Base-by-base conservation (phyloP, 2,888 invertebrate species). In the Drosophila lutescens region DNA sequence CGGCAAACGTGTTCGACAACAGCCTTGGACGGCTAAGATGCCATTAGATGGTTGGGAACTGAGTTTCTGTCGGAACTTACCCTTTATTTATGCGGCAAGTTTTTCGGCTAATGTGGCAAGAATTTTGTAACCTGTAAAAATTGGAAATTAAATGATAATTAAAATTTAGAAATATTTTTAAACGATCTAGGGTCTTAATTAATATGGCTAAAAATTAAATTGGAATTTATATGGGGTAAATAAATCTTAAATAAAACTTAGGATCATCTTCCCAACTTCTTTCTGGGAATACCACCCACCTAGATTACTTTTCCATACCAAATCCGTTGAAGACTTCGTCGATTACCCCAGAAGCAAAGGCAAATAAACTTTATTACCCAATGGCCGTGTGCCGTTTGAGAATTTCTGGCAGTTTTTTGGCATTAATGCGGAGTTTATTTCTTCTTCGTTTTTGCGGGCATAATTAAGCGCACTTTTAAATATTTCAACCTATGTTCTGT, bases 401-500 rank as follows among this genome's bases (percentile, higher is more conserved):
- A 58, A 46, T 71, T 68, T 61, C 50, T 26, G 53, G 23, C 51
- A 62, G 47, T 62, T 65, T 34, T 47, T 47, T 0, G 65, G 41
- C 66, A 54, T 66, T 65, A 66, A 66, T 66, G 53, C 65, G 34
- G 40, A 66, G 55, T 56, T 68, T 75, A 74, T 66, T 71, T 58
- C 69, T 46, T 47, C 56, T 62, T 78, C 30, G 54, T 44, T 70
- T 74, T 72, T 69, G 76, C 58, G 63, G 80, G 69, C 80, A 82
- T 80, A 86, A 82, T 82, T 82, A 82, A 82, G 86, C 77, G 80
- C 76, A 75, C 86, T 82, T 86, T 82, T 83, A 86, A 83, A 86
- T 83, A 86, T 82, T 80, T 82, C 58, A 85, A 77, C 78, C 80
- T 75, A 78, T 80, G 80, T 56, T 76, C 54, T 63, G 55, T 63